Percentiles rank a stretch among this genome's conserved stretches.
Conservation (phyloP, 2,797 vertebrate genomes). For the Trachops cirrhosus region DNA sequence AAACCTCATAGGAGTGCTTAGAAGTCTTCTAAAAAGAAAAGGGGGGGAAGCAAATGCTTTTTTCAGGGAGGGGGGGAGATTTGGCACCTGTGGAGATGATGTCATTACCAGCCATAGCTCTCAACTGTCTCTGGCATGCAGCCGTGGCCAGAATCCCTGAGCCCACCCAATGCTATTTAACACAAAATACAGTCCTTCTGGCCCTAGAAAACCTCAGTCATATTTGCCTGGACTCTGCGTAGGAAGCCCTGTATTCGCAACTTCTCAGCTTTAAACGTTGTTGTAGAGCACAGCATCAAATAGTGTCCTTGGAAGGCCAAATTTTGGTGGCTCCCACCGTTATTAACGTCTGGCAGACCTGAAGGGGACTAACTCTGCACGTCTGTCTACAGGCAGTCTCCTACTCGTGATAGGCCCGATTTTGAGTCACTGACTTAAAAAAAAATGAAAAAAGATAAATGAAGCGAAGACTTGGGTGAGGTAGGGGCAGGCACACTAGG, state of each 20-base stretch:
- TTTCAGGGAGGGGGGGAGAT: neutral
- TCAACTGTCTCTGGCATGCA: constrained; percentile 30
- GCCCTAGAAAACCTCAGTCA: neutral
- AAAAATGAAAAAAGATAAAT: neutral
- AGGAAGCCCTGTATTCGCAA: neutral
- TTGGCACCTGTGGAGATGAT: constrained; percentile 49
- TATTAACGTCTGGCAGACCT: neutral
- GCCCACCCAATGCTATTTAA: constrained; percentile 32
- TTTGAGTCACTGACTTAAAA: neutral
- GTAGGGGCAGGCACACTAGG: neutral
- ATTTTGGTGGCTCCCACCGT: neutral
- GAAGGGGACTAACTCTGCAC: neutral
- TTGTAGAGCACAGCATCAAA: neutral
- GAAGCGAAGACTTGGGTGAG: neutral
- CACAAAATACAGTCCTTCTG: neutral
- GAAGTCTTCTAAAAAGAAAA: neutral
- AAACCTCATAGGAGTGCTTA: neutral
- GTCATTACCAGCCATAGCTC: constrained; percentile 39
- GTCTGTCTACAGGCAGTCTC: neutral
- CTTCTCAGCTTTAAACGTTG: neutral
- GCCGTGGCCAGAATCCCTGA: neutral
- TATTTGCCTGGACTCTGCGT: neutral
- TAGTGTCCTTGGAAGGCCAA: neutral
- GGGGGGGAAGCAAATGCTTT: neutral
- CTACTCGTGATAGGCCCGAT: neutral